phyloP scores from a whole-genome alignment of 2,888 invertebrate genomes.

The Chrysopilus asiliformis region DNA sequence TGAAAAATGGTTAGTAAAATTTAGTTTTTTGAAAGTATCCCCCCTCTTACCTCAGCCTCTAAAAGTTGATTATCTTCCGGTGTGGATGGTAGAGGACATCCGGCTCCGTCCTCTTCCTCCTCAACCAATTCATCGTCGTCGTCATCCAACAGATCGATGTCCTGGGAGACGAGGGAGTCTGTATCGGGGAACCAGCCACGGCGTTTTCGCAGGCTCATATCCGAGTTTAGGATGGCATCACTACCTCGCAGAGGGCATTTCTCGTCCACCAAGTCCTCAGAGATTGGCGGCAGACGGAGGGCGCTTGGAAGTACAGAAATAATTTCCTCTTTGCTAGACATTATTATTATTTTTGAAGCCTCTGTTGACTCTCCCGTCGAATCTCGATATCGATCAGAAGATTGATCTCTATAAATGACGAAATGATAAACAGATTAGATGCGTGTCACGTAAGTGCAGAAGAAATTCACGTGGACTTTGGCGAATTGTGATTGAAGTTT shows the following conservation, averaged over 20 bases:
- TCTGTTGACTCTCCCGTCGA: too few species aligned
- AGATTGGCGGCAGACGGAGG: background rate
- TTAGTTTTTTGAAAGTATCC: too few species aligned
- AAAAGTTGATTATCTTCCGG: conserved; percentile 73
- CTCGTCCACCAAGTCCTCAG: background rate
- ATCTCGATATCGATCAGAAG: too few species aligned
- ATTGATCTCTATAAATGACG: too few species aligned
- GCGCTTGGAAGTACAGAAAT: background rate
- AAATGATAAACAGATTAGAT: too few species aligned
- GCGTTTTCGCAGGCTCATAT: conserved; percentile 33
- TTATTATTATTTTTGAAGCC: too few species aligned
- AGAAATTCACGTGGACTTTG: too few species aligned
- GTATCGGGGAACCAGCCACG: conserved; percentile 30
- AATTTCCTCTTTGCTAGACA: conserved; percentile 5
- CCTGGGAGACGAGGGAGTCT: conserved; percentile 26
- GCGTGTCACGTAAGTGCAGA: too few species aligned
- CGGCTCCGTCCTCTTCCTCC: conserved; percentile 58
- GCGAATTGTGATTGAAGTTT: too few species aligned
- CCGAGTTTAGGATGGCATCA: conserved; percentile 14
- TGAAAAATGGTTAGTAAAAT: too few species aligned
- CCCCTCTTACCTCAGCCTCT: conserved; percentile 61
- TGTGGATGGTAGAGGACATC: conserved; percentile 73
- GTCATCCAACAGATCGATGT: conserved; percentile 28
- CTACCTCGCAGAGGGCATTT: background rate
- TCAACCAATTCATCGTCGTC: conserved; percentile 28